Conservation (phyloP, 1,140 invertebrate species). For the Linepithema humile region DNA sequence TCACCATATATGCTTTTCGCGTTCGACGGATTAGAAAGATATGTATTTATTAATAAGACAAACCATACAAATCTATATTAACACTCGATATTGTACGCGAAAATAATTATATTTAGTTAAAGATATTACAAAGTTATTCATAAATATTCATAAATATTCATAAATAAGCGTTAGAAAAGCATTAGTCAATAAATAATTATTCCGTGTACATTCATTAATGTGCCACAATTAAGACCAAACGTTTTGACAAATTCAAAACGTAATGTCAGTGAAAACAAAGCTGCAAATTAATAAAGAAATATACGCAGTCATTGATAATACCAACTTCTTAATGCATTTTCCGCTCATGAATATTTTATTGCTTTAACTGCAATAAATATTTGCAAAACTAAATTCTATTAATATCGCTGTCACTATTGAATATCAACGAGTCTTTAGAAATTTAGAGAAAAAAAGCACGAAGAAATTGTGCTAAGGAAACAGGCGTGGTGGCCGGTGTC, state of each 20-base stretch:
- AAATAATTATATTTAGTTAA: not conserved
- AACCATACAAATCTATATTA: not conserved
- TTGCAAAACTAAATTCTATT: not conserved
- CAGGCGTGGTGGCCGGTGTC: constrained; percentile 30
- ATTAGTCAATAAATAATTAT: not conserved
- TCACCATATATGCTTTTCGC: not conserved
- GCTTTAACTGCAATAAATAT: not conserved
- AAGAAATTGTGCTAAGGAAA: not conserved
- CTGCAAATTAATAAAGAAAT: not conserved
- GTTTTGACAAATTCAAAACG: not conserved
- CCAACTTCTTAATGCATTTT: not conserved
- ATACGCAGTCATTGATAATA: not conserved
- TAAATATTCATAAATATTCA: not conserved
- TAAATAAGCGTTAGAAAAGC: not conserved
- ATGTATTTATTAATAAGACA: not conserved
- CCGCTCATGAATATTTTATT: too few species aligned
- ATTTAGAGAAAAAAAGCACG: not conserved
- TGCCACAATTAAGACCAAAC: not conserved
- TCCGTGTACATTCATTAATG: not conserved
- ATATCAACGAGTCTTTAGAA: not conserved
- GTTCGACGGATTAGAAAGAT: constrained; percentile 10
- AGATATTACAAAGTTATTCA: not conserved
- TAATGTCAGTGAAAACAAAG: not conserved
- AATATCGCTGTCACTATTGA: not conserved
- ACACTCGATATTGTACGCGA: not conserved